Evolutionary conservation across 92 coral and sea anemone species (phyloP).

Genomic region (Siderastrea siderea): DNA sequence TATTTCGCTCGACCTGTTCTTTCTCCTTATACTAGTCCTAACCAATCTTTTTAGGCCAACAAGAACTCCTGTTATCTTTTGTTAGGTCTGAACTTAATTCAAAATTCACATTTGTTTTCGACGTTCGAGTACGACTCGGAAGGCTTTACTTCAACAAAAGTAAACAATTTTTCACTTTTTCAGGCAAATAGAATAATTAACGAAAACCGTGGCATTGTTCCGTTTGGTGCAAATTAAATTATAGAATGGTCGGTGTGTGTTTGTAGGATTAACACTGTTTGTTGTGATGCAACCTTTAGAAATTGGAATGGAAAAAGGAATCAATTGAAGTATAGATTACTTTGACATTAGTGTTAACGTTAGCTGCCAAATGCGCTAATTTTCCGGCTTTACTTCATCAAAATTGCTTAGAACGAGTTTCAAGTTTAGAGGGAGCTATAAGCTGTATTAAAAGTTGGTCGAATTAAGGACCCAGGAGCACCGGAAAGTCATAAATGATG

Average conservation of each 20-base stretch:
- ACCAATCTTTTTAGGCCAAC: too few relatives aligned
- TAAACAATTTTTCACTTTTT: constrained; percentile 6
- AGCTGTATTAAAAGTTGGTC: too few relatives aligned
- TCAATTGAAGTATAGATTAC: not conserved
- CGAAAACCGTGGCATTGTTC: constrained; percentile 5
- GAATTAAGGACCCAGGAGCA: not conserved
- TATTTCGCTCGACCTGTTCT: not conserved
- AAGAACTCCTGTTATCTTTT: too few relatives aligned
- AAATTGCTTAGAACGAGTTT: not conserved
- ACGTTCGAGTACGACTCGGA: not conserved
- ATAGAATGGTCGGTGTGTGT: not conserved
- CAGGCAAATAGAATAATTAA: constrained; percentile 23
- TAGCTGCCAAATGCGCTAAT: not conserved
- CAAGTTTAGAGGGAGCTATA: not conserved
- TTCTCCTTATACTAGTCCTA: too few relatives aligned
- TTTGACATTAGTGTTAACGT: too few relatives aligned
- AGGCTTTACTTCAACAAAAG: constrained; percentile 7
- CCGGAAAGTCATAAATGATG: too few relatives aligned
- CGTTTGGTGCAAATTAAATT: not conserved
- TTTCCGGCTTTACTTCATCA: not conserved
- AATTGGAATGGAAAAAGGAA: not conserved
- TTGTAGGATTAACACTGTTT: constrained; percentile 20
- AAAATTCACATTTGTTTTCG: not conserved
- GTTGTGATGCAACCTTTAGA: not conserved
- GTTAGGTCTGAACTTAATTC: not conserved